Base-by-base conservation (phyloP, 2,113 vertebrate species). In the Morone chrysops region DNA sequence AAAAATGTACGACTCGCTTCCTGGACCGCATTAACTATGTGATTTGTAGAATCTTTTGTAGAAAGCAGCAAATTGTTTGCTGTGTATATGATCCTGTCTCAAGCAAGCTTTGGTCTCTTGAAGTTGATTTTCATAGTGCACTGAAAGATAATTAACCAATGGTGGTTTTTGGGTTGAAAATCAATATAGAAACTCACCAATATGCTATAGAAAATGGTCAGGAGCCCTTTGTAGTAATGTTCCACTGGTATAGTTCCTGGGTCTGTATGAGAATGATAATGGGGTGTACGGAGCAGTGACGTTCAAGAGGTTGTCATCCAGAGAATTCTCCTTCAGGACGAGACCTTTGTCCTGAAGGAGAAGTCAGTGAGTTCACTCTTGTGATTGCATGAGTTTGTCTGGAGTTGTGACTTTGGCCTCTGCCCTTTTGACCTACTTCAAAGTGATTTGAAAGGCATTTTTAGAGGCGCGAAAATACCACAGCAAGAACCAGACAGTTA, bases 341-440 rank as follows among this genome's bases (percentile, higher is more conserved):
- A 51, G 12, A 71, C 16, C 36, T 53, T 70, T 80, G 67, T 86
- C 22, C 45, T 47, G 4, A 47, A 43, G 14, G 1, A 77, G 13
- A 48, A 76, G 70, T 36, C 84, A 67, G 8, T 53, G 68, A 82
- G 73, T 84, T 76, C 73, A 71, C 45, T 8, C 41, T 70, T 59
- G 40, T 70, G 63, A 84, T 84, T 89, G 71, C 38, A 56, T 57
- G 72, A 59, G 48, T 67, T 78, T 67, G 69, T 60, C 72, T 25
- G 76, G 31, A 84, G 59, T 59, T 47, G 76, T 62, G 66, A 63
- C 51, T 86, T 83, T 80, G 78, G 11, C 85, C 65, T 81, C 63
- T 75, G 75, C 18, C 60, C 70, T 77, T 84, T 70, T 81, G 82
- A 69, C 61, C 57, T 62, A 13, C 12, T 84, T 80, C 13, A 67